Conservation (phyloP, 2,888 invertebrate species). For the Cecidostiba fungosa region DNA sequence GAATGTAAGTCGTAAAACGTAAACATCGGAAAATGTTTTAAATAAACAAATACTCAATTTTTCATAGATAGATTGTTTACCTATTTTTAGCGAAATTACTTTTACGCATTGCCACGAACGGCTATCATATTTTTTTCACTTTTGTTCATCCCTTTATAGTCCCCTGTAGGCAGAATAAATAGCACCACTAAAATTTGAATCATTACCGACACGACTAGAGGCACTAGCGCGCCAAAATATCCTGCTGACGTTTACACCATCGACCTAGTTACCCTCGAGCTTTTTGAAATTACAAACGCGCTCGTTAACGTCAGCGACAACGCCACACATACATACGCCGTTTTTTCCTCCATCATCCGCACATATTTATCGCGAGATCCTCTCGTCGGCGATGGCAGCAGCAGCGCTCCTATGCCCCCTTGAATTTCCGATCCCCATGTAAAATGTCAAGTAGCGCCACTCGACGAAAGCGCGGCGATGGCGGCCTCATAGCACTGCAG, state of each 20-base stretch:
- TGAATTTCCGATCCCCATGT: background rate
- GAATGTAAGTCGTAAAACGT: no score
- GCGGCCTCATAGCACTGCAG: background rate
- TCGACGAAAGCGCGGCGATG: background rate
- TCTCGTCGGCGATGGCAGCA: background rate
- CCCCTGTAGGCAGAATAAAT: background rate
- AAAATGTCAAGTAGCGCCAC: background rate
- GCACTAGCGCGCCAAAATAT: background rate
- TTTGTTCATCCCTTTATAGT: background rate
- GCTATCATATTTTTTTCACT: background rate
- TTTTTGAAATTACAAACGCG: constrained; percentile 30
- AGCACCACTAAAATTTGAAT: background rate
- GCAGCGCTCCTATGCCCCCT: background rate
- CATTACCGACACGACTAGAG: background rate
- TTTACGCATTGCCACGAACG: no score
- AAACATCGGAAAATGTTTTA: no score
- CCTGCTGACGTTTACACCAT: background rate
- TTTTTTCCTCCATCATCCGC: background rate
- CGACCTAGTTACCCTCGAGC: constrained; percentile 4
- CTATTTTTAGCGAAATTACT: no score
- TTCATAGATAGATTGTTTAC: no score
- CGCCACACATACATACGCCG: background rate
- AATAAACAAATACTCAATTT: no score
- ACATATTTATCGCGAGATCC: background rate
- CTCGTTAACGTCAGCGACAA: constrained; percentile 33